Percentiles rank a stretch among this genome's conserved stretches.
Conservation (phyloP, 2,113 vertebrate species). For the Platysteira castanea region DNA sequence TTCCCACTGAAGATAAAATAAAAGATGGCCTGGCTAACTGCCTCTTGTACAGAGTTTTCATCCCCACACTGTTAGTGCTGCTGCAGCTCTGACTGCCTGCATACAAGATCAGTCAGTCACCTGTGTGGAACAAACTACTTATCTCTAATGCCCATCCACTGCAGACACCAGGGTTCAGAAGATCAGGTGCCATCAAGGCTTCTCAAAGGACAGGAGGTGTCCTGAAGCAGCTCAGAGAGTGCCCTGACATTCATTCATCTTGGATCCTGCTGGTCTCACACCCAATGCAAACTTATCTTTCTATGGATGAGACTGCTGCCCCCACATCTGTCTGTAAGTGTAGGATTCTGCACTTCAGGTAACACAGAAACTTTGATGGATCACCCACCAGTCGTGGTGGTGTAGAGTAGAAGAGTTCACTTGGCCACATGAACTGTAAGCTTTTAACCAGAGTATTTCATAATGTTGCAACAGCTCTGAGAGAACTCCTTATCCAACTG, state of each 20-base stretch:
- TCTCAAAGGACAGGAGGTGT: not conserved
- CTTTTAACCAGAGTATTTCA: not conserved
- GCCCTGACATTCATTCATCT: not conserved
- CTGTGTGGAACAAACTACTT: not conserved
- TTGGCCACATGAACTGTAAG: not conserved
- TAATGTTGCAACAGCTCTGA: not conserved
- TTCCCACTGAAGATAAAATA: not conserved
- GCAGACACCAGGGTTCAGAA: not conserved
- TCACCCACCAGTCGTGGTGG: fast-evolving
- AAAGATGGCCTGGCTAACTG: not conserved
- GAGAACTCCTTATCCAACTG: not conserved
- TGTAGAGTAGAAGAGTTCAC: not conserved
- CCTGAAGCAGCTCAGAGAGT: not conserved
- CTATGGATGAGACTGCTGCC: not conserved
- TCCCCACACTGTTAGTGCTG: not conserved
- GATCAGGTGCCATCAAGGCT: not conserved
- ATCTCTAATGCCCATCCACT: not conserved
- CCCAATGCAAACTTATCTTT: not conserved
- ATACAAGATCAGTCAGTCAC: not conserved
- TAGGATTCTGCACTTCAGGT: not conserved
- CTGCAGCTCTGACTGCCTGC: not conserved
- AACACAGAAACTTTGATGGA: not conserved
- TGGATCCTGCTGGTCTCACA: not conserved
- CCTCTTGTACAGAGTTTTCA: not conserved
- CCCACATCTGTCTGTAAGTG: not conserved